Evolutionary conservation across 2,113 vertebrate species (phyloP), one percentile per base, ranked within the genome.

Genomic region (Cromileptes altivelis): DNA sequence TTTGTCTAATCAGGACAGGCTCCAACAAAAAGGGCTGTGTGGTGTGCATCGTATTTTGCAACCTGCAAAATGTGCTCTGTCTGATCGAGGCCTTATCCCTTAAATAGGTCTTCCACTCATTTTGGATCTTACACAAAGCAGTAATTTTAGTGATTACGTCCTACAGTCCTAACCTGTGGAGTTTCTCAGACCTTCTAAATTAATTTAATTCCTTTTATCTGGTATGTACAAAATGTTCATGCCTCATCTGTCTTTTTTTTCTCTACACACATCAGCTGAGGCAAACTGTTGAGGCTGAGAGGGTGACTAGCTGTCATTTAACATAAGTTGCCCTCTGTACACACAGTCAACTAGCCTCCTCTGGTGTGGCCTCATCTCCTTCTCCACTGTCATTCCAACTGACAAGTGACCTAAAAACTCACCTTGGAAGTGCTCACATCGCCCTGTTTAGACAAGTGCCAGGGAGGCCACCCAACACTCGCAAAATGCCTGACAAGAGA

Each of bases 361-460:
- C 80, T 70, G 65, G 62, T 75, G 67, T 71, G 80, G 87, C 85
- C 75, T 77, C 77, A 70, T 88, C 88, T 85, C 79, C 56, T 87
- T 80, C 80, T 81, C 75, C 57, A 65, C 85, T 78, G 82, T 90
- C 92, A 93, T 89, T 87, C 58, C 82, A 90, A 78, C 21, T 93
- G 94, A 94, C 93, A 93, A 84, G 76, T 89, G 91, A 93, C 92
- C 94, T 87, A 82, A 92, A 93, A 90, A 83, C 57, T 92, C 91
- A 90, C 92, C 94, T 94, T 90, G 88, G 89, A 91, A 87, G 79
- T 85, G 80, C 83, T 87, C 87, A 83, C 74, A 80, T 84, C 25
- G 15, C 49, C 74, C 82, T 87, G 88, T 93, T 94, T 80, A 92
- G 88, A 92, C 74, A 85, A 87, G 83, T 85, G 69, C 81, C 90